Base-by-base conservation (phyloP, 2,797 vertebrate genomes). In the Florisuga fusca region DNA sequence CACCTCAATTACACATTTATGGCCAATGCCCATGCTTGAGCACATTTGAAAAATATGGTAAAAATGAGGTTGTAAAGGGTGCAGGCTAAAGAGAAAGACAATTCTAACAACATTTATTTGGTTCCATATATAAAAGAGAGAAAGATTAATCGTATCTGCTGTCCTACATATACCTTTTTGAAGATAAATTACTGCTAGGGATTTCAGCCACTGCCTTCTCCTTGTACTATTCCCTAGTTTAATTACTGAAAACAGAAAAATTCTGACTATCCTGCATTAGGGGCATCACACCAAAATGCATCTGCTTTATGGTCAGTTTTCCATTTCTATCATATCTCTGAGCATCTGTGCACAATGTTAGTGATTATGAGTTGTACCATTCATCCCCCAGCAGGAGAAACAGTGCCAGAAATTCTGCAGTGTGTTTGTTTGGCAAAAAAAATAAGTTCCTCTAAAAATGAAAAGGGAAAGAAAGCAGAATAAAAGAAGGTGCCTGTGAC, bases 281-380 rank as follows among this genome's bases (percentile, higher is more conserved):
- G 72, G 62, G 82, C 94, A 97, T 88, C 69, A 84, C 79, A 92
- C 62, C 73, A 95, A 95, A 93, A 93, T 36, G 84, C 92, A 94
- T 89, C 89, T 92, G 92, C 92, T 95, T 89, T 94, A 89, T 75
- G 91, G 95, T 97, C 93, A 93, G 92, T 94, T 92, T 96, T 93
- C 89, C 68, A 67, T 80, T 95, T 82, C 86, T 87, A 94, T 89
- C 87, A 90, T 88, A 91, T 88, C 87, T 93, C 89, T 57, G 61
- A 95, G 92, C 92, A 94, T 91, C 93, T 95, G 93, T 94, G 94
- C 93, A 89, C 91, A 95, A 77, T 89, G 81, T 74, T 89, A 95
- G 83, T 67, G 89, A 93, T 91, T 91, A 96, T 9, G n/a, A 94
- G 93, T 81, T 95, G 78, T 64, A 93, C 72, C 62, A 91, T 87